phyloP scores from a whole-genome alignment of 2,888 invertebrate genomes.

The Parnassius glacialis region DNA sequence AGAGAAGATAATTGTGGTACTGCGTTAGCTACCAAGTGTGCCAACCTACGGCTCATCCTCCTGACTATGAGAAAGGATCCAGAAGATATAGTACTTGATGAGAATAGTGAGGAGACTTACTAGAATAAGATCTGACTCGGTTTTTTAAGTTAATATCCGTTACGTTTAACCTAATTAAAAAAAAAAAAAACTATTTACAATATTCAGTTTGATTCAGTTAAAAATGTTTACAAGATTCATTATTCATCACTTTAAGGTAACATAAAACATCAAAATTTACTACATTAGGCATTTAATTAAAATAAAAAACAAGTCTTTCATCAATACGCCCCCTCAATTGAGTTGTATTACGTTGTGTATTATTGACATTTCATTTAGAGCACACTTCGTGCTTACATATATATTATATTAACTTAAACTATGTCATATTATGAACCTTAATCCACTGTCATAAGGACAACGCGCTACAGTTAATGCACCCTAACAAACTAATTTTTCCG shows the following conservation, averaged over 20 bases:
- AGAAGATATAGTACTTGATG: too few relatives aligned
- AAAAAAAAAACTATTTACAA: too few relatives aligned
- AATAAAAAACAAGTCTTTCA: neutral
- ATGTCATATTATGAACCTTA: conserved; percentile 7
- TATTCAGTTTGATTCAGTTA: too few relatives aligned
- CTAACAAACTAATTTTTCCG: conserved; percentile 10
- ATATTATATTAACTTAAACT: neutral
- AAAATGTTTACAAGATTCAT: neutral
- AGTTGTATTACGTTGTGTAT: conserved; percentile 15
- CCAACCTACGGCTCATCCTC: too few relatives aligned
- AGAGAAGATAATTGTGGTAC: too few relatives aligned
- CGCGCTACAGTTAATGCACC: neutral
- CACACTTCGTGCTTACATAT: neutral
- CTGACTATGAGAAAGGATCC: too few relatives aligned
- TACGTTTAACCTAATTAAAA: too few relatives aligned
- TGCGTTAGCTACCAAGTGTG: too few relatives aligned
- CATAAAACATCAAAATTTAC: neutral
- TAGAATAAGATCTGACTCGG: too few relatives aligned
- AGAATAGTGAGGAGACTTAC: too few relatives aligned
- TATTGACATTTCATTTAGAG: conserved; percentile 20
- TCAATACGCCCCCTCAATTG: conserved; percentile 2
- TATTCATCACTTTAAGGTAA: neutral
- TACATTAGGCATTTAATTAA: neutral
- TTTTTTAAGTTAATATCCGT: too few relatives aligned
- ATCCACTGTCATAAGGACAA: neutral